Percentiles rank a stretch among this genome's conserved stretches.
Conservation (phyloP, 1,140 invertebrate genomes). For the Temnothorax curvispinosus region DNA sequence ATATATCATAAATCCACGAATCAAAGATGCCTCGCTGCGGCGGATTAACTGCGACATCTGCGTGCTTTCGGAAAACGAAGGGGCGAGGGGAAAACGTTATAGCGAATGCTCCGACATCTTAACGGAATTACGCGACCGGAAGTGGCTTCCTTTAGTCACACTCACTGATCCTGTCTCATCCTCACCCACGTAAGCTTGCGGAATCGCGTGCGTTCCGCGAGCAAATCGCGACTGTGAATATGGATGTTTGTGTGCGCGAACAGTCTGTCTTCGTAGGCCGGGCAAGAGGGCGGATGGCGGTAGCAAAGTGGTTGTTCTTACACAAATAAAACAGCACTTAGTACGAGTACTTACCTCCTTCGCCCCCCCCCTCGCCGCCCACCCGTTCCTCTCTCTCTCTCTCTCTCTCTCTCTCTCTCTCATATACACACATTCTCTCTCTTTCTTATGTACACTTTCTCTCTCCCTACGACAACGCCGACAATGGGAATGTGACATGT, state of each 20-base stretch:
- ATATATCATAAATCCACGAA: conserved; percentile 24
- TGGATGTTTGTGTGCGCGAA: conserved; percentile 62
- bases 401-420: conserved; percentile 41
- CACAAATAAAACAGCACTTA: conserved; percentile 86
- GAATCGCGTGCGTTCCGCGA: conserved; percentile 56
- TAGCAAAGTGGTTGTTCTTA: conserved; percentile 83
- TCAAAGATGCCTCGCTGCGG: conserved; percentile 24
- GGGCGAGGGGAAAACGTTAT: neutral
- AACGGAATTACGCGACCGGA: conserved; percentile 67
- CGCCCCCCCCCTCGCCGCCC: conserved; percentile 36
- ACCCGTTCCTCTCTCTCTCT: conserved; percentile 31
- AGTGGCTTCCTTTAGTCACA: conserved; percentile 69
- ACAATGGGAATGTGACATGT: conserved; percentile 85
- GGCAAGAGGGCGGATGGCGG: conserved; percentile 32
- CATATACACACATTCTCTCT: neutral
- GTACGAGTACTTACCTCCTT: conserved; percentile 82
- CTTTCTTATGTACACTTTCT: conserved; percentile 34
- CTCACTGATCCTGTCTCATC: conserved; percentile 53
- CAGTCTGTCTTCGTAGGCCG: conserved; percentile 56
- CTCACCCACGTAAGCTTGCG: conserved; percentile 28
- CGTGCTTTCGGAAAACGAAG: conserved; percentile 50
- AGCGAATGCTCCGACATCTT: conserved; percentile 40
- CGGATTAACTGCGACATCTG: conserved; percentile 57
- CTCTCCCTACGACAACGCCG: conserved; percentile 77
- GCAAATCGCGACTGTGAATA: conserved; percentile 61